Evolutionary conservation across 2,888 invertebrate species (phyloP).

Genomic region (Heliconius hortense): DNA sequence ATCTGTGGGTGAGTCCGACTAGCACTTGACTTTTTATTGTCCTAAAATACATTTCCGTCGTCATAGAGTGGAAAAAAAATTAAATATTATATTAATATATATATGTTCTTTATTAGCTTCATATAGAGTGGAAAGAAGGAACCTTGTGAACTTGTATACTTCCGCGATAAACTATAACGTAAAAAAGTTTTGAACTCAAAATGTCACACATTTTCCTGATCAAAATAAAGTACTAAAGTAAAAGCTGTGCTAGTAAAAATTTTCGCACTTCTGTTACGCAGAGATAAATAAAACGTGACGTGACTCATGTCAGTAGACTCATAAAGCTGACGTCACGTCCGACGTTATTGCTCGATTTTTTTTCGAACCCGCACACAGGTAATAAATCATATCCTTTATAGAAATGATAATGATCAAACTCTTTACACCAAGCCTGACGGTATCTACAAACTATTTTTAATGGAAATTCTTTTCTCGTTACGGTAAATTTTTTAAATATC

Average conservation of each 20-base stretch:
- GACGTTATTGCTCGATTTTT: constrained; percentile 39
- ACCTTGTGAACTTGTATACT: too few species aligned
- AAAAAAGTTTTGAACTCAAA: background rate
- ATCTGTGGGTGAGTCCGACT: too few species aligned
- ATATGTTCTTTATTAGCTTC: too few species aligned
- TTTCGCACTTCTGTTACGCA: constrained; percentile 12
- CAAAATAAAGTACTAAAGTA: constrained; percentile 7
- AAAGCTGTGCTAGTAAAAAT: constrained; percentile 14
- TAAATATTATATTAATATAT: too few species aligned
- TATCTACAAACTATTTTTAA: constrained; percentile 23
- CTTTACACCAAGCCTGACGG: constrained; percentile 22
- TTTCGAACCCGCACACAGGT: constrained; percentile 35
- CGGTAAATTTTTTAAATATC: background rate
- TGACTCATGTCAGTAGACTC: constrained; percentile 32
- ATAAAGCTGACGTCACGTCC: constrained; percentile 35
- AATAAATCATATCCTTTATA: constrained; percentile 42
- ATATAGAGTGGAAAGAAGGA: too few species aligned
- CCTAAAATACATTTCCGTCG: too few species aligned
- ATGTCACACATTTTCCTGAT: constrained; percentile 6
- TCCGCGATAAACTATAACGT: background rate
- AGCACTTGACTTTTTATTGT: too few species aligned
- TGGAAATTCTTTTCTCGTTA: background rate
- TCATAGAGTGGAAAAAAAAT: too few species aligned
- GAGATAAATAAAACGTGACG: constrained; percentile 32
- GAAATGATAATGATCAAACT: constrained; percentile 34